A percentile compares a stretch with the other conserved stretches of the same genome.
These are phyloP conservation scores for Ranitomeya variabilis DNA, from an alignment of 2,113 vertebrate species.

Conservation along the genomic window DNA sequence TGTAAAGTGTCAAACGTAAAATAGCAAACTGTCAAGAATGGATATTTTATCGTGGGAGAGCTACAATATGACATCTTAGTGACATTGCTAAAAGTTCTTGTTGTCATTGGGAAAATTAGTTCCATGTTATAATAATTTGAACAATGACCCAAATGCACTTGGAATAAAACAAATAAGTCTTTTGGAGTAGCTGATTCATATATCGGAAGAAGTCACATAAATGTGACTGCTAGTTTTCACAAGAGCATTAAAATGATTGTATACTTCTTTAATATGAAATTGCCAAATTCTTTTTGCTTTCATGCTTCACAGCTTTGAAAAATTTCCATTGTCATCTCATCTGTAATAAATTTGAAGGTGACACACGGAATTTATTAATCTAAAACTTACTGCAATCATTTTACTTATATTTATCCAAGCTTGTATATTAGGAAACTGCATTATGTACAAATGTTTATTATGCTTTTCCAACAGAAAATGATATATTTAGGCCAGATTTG, in stretches of 20 bases:
- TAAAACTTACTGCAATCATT: not conserved
- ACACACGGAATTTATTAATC: not conserved
- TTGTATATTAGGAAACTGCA: too few species aligned
- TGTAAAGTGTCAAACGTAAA: slow-evolving; percentile 26
- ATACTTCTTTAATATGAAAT: slow-evolving; percentile 21
- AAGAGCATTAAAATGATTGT: slow-evolving; percentile 1
- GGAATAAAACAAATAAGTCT: slow-evolving; percentile 17
- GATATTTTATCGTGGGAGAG: slow-evolving; percentile 9
- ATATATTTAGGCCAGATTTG: too few species aligned
- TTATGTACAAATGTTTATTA: not conserved
- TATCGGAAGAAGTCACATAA: not conserved
- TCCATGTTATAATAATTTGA: slow-evolving; percentile 5
- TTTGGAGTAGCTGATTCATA: not conserved
- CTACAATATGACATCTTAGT: slow-evolving; percentile 9
- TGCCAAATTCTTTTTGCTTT: slow-evolving; percentile 15
- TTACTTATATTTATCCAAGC: not conserved
- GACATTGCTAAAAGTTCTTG: slow-evolving; percentile 39
- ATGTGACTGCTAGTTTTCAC: not conserved
- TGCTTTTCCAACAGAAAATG: too few species aligned
- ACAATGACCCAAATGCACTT: slow-evolving; percentile 12
- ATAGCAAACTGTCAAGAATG: slow-evolving; percentile 33
- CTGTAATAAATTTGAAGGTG: slow-evolving; percentile 13
- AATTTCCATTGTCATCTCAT: not conserved
- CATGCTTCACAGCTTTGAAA: slow-evolving; percentile 20
- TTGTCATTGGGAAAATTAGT: not conserved